A percentile compares a stretch with the other conserved stretches of the same genome.
phyloP scores from a whole-genome alignment of 2,797 vertebrate genomes.

The Syngnathus acus region DNA sequence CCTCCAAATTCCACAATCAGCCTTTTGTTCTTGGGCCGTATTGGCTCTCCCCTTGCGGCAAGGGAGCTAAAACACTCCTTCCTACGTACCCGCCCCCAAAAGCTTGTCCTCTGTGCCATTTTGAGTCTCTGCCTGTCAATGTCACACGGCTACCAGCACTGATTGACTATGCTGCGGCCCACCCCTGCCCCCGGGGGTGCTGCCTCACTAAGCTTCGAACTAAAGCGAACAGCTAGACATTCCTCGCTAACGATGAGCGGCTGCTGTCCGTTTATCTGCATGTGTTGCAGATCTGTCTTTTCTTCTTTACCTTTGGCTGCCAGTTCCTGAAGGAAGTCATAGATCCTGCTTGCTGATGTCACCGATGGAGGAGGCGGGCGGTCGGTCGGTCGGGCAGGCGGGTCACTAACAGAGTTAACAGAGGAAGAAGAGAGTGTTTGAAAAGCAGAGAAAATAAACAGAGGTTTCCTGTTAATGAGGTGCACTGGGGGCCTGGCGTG shows the following conservation, averaged over 20 bases:
- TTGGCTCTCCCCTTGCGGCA: conserved; percentile 38
- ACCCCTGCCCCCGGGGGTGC: conserved; percentile 27
- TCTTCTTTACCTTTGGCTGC: conserved; percentile 44
- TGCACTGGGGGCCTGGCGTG: conserved; percentile 52
- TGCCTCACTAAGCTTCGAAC: conserved; percentile 53
- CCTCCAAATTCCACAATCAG: conserved; percentile 64
- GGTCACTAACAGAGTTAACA: conserved; percentile 50
- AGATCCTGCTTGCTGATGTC: conserved; percentile 62
- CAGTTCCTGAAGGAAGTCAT: conserved; percentile 63
- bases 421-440: conserved; percentile 66
- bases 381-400: not conserved
- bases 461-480: conserved; percentile 75
- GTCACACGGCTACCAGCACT: conserved; percentile 36
- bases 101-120: conserved; percentile 30
- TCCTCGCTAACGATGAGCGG: conserved; percentile 46
- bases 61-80: conserved; percentile 41
- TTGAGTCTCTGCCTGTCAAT: conserved; percentile 46
- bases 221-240: conserved; percentile 53
- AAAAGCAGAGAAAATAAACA: conserved; percentile 72
- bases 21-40: conserved; percentile 57
- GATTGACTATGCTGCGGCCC: conserved; percentile 28
- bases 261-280: conserved; percentile 45
- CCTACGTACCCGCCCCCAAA: conserved; percentile 16
- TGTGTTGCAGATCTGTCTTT: conserved; percentile 47
- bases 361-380: conserved; percentile 10